Evolutionary conservation across 2,888 invertebrate species (phyloP).

Genomic region (Leucania comma): DNA sequence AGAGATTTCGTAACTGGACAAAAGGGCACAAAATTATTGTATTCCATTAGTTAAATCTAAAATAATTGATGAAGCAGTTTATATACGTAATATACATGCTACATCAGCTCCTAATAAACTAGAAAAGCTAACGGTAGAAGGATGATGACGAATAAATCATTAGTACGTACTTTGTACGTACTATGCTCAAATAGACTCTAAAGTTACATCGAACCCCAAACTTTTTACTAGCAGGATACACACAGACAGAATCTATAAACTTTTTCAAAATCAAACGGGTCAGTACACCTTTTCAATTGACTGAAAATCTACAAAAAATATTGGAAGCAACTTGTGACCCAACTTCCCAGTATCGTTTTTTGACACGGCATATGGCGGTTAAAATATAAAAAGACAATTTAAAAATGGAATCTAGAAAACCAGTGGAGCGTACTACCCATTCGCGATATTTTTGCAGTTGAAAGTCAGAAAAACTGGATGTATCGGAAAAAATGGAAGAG

Average conservation of each 20-base stretch:
- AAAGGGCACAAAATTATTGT: too few species aligned
- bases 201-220: background rate
- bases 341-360: slow-evolving; percentile 31
- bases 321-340: slow-evolving; percentile 24
- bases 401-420: slow-evolving; percentile 46
- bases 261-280: slow-evolving; percentile 14
- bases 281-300: slow-evolving; percentile 11
- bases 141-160: too few species aligned
- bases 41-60: too few species aligned
- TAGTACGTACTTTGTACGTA: too few species aligned
- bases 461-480: slow-evolving; percentile 25
- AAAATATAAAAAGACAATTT: slow-evolving; percentile 45
- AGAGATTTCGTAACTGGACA: too few species aligned
- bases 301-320: slow-evolving; percentile 31
- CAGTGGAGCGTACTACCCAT: slow-evolving; percentile 19
- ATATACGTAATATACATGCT: background rate
- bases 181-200: background rate
- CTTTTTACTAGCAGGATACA: background rate
- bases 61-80: background rate
- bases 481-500: slow-evolving; percentile 24
- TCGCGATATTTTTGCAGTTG: slow-evolving; percentile 45
- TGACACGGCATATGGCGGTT: slow-evolving; percentile 40
- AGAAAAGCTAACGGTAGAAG: too few species aligned
- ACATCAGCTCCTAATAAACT: background rate
- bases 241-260: slow-evolving; percentile 33